Base-by-base conservation (phyloP, 2,888 invertebrate species). In the Sceliomorpha sp. region DNA sequence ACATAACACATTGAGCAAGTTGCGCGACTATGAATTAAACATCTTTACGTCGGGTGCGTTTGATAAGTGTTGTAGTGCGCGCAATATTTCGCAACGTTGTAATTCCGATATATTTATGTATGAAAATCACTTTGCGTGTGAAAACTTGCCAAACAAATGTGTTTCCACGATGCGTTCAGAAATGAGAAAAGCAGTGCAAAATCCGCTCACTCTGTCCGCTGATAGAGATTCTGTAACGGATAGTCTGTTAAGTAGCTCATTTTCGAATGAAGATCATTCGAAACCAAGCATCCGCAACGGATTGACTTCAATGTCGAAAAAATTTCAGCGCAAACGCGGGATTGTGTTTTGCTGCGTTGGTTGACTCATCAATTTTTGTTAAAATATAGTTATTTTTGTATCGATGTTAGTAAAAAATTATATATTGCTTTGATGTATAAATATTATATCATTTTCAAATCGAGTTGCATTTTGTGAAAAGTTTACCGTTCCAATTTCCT, bases 321-420 rank as follows among this genome's bases (percentile, higher is more conserved):
- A 20, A 40, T 7, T 55, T 10, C 29, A 37, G 1, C 58, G 44
- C 7, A 63, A 12, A 53, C 45, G 59, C 6, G 32, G 13, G 24
- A 48, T 59, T 9, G 34, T 69, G 58, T 58, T 69, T 29, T 69
- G 68, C 34, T 68, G 68, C 12, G 34, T 56, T 15, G 56, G 45
- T 40, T 68, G 20, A 62, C 12, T 13, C 29, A 44, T 14, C 8
- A 42, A 17, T 26, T 7, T 36, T 36, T 6, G 13, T 9, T 5
- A 36, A 13, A 37, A 2, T 15, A 9, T 6, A 20, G 7, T 5
- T 39, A 39, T 17, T 1, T 15, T 9, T 10, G 9, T 20, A 20
- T 8, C n/a, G n/a, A n/a, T n/a, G n/a, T n/a, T n/a, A n/a, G n/a
- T n/a, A n/a, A n/a, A n/a, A n/a, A n/a, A n/a, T n/a, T n/a, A n/a